Base-by-base conservation (phyloP, 2,888 invertebrate genomes). In the Drosophila barbarae region DNA sequence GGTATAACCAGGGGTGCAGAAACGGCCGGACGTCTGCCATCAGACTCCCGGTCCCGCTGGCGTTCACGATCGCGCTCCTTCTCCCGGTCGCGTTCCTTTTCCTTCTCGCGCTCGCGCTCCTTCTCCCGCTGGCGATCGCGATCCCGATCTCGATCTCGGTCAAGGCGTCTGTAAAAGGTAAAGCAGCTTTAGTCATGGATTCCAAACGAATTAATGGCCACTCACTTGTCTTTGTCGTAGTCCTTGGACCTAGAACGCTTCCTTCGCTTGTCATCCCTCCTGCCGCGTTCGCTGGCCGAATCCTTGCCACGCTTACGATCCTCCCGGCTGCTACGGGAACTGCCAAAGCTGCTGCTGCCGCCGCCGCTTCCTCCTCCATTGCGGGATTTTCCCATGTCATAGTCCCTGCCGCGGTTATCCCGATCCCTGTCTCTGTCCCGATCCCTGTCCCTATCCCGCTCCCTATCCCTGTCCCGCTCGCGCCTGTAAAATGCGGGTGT, bases 21-120 rank as follows among this genome's bases (percentile, higher is more conserved):
- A 57, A n/a, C 93, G 87, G 15, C 93, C 93, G 66, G 79, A 6
- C 92, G 89, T 23, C 77, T 44, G 34, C 44, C 15, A 3, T 66
- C 66, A 21, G 50, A 47, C 8, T 75, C 77, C 1, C 93, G 90
- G 46, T 86, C 84, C 8, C 92, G 90, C 42, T 82, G 72, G 6
- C 72, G 59, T 2, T 82, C 88, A 58, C 93, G 90, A 47, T 93
- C 93, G 7, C 74, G 72, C 10, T 80, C 79, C 6, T 77, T 76
- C 0, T 86, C 79, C 5, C 79, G 68, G 9, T 65, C 86, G 2
- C 72, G 73, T 10, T 76, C 84, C 5, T 72, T 57, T 2, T 84
- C 77, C 7, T 79, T 50, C n/a, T 84, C 65, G 12, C 73, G 69
- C 7, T 93, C 80, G 0, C 83, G 71, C 47, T 77, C 80, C 28